Evolutionary conservation across 2,888 invertebrate species (phyloP).

Genomic region (Panopea generosa): DNA sequence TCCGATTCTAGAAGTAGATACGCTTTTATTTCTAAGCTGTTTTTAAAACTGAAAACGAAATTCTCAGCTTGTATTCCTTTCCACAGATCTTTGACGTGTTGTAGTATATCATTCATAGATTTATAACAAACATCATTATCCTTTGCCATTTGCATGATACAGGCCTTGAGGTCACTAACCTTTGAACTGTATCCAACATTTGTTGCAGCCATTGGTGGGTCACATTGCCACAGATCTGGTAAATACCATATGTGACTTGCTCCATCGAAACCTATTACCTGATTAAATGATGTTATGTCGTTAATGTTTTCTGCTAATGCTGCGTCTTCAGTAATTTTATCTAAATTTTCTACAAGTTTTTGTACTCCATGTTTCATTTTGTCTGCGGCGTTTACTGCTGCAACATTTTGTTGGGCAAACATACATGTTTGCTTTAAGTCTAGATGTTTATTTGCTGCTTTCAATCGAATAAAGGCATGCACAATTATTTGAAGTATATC

Average conservation of each 20-base stretch:
- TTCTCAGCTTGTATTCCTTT: slow-evolving; percentile 20
- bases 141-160: not conserved
- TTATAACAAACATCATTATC: not conserved
- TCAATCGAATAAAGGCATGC: too few relatives aligned
- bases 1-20: not conserved
- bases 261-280: too few relatives aligned
- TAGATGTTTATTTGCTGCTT: too few relatives aligned
- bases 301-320: too few relatives aligned
- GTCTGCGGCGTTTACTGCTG: not conserved
- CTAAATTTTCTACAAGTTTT: too few relatives aligned
- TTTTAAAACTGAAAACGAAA: slow-evolving; percentile 35
- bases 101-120: not conserved
- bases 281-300: too few relatives aligned
- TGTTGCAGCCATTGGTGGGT: not conserved
- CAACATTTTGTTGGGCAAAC: too few relatives aligned
- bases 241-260: not conserved
- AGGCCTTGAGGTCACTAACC: not conserved
- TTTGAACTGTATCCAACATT: not conserved
- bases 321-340: too few relatives aligned
- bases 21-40: slow-evolving; percentile 40
- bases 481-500: not conserved
- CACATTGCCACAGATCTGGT: slow-evolving; percentile 2
- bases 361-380: not conserved
- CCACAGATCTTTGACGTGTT: slow-evolving; percentile 13
- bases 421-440: too few relatives aligned